Percentiles rank a stretch among this genome's conserved stretches.
phyloP scores from a whole-genome alignment of 2,888 invertebrate genomes.

The Drosophila tanythrix region DNA sequence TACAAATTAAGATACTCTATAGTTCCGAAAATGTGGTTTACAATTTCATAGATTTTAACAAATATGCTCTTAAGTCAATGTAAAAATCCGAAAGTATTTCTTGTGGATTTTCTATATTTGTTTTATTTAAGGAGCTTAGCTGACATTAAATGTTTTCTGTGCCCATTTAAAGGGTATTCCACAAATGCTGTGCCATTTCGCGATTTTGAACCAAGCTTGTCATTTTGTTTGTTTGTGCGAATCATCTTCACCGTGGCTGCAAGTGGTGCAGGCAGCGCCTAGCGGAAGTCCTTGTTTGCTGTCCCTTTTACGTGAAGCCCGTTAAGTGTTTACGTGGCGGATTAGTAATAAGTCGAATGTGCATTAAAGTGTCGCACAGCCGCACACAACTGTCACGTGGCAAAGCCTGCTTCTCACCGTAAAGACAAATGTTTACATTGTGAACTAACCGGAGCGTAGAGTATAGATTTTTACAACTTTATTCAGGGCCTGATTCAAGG shows the following conservation, averaged over 20 bases:
- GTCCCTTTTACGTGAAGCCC: slow-evolving; percentile 38
- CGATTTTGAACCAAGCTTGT: slow-evolving; percentile 31
- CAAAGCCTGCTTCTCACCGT: slow-evolving; percentile 18
- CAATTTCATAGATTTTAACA: neutral
- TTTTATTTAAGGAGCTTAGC: neutral
- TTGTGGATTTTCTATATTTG: neutral
- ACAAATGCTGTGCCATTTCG: slow-evolving; percentile 22
- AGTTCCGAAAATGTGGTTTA: neutral
- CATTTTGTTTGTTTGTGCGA: slow-evolving; percentile 35
- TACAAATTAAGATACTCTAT: slow-evolving; percentile 18
- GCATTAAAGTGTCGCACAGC: slow-evolving; percentile 53
- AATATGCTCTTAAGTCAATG: neutral
- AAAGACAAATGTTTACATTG: slow-evolving; percentile 67
- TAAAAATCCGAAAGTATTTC: neutral
- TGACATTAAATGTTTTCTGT: neutral
- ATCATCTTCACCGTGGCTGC: slow-evolving; percentile 46
- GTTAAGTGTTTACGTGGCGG: slow-evolving; percentile 80
- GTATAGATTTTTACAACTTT: slow-evolving; percentile 68
- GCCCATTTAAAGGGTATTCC: slow-evolving; percentile 27
- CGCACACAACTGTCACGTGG: slow-evolving; percentile 16
- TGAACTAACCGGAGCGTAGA: slow-evolving; percentile 45
- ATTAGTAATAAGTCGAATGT: slow-evolving; percentile 77
- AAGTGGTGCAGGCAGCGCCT: slow-evolving; percentile 28
- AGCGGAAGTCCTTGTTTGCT: slow-evolving; percentile 71
- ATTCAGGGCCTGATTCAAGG: slow-evolving; percentile 41